Base-by-base conservation (phyloP, 2,888 invertebrate genomes). In the Cybosia mesomella region DNA sequence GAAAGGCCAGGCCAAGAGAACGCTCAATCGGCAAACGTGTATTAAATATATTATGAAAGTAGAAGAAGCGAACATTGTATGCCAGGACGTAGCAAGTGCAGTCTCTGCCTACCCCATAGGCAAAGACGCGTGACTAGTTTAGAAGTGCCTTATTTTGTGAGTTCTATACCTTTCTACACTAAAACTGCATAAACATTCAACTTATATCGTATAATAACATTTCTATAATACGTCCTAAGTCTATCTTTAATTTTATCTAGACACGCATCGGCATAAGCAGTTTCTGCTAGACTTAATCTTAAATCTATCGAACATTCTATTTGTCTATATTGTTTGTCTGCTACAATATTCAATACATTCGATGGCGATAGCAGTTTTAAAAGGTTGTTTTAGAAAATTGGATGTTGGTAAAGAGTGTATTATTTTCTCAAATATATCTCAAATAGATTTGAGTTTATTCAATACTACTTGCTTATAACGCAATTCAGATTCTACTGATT, bases 271-370 rank as follows among this genome's bases (percentile, higher is more conserved):
- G 21, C 58, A 54, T 62, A 39, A 62, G 22, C 58, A 64, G 22
- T 65, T 67, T 67, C 61, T 22, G 15, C 58, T 59, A 54, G n/a
- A 58, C 61, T 58, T 70, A 65, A 67, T 71, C 62, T 58, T 43
- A 58, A 67, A 62, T 64, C 43, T 59, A 67, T 64, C 64, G 64
- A 67, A 62, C 57, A 70, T 67, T 71, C 11, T 59, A 62, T 59
- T 36, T 9, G 58, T 55, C 54, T 58, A 11, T 54, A 58, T 61
- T 39, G 53, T 64, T 66, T 34, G 55, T 66, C 66, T 62, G 62
- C 39, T 54, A 43, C 49, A n/a, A 65, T 58, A 32, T 60, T 61
- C 61, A 55, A 57, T 61, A 49, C 43, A 61, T 53, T 58, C 7
- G 28, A 63, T 9, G n/a, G 21, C 55, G 39, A 57, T 54, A 43